A percentile compares a stretch with the other conserved stretches of the same genome.
Conservation (phyloP, 2,113 vertebrate species). For the Malurus alboscapulatus region DNA sequence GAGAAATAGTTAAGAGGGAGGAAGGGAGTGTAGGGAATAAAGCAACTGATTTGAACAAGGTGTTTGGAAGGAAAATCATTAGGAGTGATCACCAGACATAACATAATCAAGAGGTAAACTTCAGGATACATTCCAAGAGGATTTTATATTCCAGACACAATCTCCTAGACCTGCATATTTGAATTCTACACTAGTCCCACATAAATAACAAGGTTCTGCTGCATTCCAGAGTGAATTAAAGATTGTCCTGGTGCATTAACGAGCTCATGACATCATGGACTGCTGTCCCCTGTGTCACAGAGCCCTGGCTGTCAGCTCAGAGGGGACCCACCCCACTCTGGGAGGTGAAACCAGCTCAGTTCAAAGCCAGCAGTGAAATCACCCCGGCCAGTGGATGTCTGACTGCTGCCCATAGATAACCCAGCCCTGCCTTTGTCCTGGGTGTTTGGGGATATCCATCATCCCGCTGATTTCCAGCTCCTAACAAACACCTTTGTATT, state of each 20-base stretch:
- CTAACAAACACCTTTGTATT: neutral
- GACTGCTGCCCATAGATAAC: rapidly evolving
- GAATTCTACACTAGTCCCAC: neutral
- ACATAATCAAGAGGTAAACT: neutral
- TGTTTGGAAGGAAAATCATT: neutral
- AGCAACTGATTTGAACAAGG: neutral
- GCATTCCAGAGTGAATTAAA: neutral
- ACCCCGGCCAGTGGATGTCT: rapidly evolving
- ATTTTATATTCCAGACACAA: constrained; percentile 2
- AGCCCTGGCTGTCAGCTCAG: neutral
- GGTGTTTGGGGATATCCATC: neutral
- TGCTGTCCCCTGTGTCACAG: neutral
- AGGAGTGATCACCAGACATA: neutral
- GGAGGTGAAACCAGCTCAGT: neutral
- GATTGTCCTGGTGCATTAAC: neutral
- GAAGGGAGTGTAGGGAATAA: rapidly evolving
- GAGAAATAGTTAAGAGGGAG: neutral
- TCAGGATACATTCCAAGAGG: neutral
- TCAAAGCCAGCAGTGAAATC: rapidly evolving
- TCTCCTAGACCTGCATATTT: neutral
- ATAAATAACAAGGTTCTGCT: neutral
- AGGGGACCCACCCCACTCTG: neutral
- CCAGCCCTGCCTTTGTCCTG: neutral
- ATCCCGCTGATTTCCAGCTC: neutral
- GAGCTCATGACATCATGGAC: neutral